Evolutionary conservation across 2,113 vertebrate species (phyloP).

Genomic region (Grallaria varia): DNA sequence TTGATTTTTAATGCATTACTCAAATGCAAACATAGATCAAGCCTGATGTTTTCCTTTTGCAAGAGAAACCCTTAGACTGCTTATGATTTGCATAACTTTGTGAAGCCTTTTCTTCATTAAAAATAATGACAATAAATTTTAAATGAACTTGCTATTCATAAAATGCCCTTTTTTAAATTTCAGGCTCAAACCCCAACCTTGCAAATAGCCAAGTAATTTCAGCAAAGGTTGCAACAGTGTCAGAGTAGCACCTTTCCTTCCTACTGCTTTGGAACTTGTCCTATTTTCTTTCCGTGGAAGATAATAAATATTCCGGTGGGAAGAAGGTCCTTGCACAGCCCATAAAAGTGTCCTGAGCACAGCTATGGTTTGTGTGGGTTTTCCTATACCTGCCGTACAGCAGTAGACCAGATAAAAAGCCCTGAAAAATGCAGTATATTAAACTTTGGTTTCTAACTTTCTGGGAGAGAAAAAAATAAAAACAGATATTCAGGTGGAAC

Average conservation of each 20-base stretch:
- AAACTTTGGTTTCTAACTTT: not conserved
- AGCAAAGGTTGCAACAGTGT: not conserved
- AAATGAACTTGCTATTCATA: not conserved
- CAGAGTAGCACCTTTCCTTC: not conserved
- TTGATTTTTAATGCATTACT: conserved; percentile 37
- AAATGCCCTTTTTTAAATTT: not conserved
- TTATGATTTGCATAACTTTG: conserved; percentile 28
- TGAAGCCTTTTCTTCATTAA: not conserved
- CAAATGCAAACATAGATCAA: conserved; percentile 37
- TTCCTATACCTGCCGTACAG: not conserved
- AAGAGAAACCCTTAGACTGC: not conserved
- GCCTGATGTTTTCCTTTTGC: not conserved
- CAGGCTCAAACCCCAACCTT: not conserved
- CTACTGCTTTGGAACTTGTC: not conserved
- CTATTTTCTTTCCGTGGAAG: not conserved
- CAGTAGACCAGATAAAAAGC: not conserved
- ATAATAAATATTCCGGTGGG: not conserved
- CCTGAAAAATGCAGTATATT: not conserved
- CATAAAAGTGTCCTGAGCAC: not conserved
- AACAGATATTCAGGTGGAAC: not conserved
- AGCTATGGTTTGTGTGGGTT: not conserved
- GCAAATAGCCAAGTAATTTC: not conserved
- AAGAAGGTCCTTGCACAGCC: not conserved
- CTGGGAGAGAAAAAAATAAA: not conserved
- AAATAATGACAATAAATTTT: not conserved